Evolutionary conservation across 1,140 invertebrate genomes (phyloP), one percentile per base, ranked within the genome.

Genomic region (Antheraea pernyi): DNA sequence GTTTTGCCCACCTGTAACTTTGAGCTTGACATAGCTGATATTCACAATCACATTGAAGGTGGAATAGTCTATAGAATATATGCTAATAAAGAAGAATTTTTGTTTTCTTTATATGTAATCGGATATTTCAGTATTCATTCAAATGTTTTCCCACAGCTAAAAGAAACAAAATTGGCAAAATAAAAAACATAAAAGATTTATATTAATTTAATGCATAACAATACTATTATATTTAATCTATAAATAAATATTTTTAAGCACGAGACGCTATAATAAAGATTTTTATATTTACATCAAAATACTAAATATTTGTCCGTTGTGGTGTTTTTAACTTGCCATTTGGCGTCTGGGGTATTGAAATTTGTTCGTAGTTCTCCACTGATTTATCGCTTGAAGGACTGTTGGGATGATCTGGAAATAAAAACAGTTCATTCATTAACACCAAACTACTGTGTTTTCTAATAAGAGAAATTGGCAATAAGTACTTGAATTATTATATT

Each of bases 371-470:
- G 66, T 92, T 92, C 59, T 92, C 90, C 0, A 92, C 86, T 11
- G 90, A 92, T 72, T 92, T 92, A 67, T 92, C 90, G 61, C 90
- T 92, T 0, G 88, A 90, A 6, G 90, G 90, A 75, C 90, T 92
- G 74, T 87, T 88, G 4, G 84, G 80, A 10, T 86, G 70, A 65
- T 81, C 88, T 92, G 61, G 22, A 30, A 30, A 30, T 30, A n/a
- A 37, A 63, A 63, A n/a, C 11, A 36, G 37, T 30, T 30, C 4
- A 30, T 30, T 1, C 22, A 30, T 30, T 30, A 30, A 30, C 22
- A 2, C 22, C 4, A 30, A 2, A 30, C 1, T 30, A 30, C 22
- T 30, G 22, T 30, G 22, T 30, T n/a, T n/a, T n/a, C n/a, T n/a
- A n/a, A n/a, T n/a, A n/a, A n/a, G n/a, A n/a, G n/a, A n/a, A n/a